phyloP scores from a whole-genome alignment of 2,888 invertebrate species.

The Shargacucullia verbasci region DNA sequence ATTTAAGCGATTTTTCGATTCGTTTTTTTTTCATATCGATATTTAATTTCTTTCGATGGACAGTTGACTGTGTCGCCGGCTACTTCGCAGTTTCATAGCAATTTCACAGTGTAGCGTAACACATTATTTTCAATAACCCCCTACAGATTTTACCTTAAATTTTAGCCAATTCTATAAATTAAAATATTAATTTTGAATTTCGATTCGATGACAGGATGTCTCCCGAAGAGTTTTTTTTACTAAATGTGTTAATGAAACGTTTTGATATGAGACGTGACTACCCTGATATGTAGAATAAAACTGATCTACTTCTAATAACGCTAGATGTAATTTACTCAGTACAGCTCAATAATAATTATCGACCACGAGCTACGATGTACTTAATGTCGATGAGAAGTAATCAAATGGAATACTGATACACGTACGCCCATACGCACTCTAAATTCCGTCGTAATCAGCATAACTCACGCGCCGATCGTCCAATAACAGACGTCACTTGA shows the following conservation, averaged over 20 bases:
- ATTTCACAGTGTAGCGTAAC: slow-evolving; percentile 73
- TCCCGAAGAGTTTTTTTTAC: slow-evolving; percentile 67
- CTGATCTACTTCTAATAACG: slow-evolving; percentile 42
- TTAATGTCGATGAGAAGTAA: slow-evolving; percentile 23
- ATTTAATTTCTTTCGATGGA: slow-evolving; percentile 27
- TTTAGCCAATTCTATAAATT: slow-evolving; percentile 83
- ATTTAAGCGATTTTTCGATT: slow-evolving; percentile 29
- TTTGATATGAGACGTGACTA: slow-evolving; percentile 62
- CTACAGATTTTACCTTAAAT: slow-evolving; percentile 75
- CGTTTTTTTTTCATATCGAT: slow-evolving; percentile 39
- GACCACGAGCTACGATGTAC: slow-evolving; percentile 38
- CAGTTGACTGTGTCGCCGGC: slow-evolving; percentile 60
- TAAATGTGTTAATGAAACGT: slow-evolving; percentile 68
- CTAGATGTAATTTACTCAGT: slow-evolving; percentile 40
- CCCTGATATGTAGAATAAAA: slow-evolving; percentile 47
- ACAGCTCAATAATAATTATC: slow-evolving; percentile 29
- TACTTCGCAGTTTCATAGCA: slow-evolving; percentile 65
- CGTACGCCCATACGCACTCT: neutral
- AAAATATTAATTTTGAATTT: slow-evolving; percentile 73
- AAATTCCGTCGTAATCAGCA: no score
- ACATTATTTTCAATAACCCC: slow-evolving; percentile 69
- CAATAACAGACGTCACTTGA: no score
- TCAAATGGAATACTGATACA: slow-evolving; percentile 28
- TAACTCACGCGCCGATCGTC: no score
- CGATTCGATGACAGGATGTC: slow-evolving; percentile 72